Percentiles rank a stretch among this genome's conserved stretches.
Evolutionary conservation across 2,888 invertebrate species (phyloP).

Genomic region (Dermolepida albohirtum): DNA sequence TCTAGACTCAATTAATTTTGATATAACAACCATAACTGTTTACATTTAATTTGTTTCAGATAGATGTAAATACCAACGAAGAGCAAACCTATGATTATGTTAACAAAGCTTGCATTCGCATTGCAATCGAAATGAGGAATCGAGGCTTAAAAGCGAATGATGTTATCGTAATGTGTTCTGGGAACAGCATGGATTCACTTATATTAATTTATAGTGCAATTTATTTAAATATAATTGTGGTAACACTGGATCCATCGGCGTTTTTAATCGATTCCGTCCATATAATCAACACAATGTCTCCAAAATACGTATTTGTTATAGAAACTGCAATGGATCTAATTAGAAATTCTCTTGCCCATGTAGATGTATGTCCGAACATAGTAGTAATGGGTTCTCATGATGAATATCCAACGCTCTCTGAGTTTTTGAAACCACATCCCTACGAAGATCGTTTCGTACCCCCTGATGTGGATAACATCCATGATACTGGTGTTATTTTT

Average conservation of each 20-base stretch:
- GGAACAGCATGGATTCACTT: slow-evolving; percentile 64
- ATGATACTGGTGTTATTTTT: slow-evolving; percentile 53
- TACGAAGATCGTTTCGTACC: slow-evolving; percentile 51
- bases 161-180: slow-evolving; percentile 65
- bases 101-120: slow-evolving; percentile 3
- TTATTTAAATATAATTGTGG: slow-evolving; percentile 62
- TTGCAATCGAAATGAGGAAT: slow-evolving; percentile 22
- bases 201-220: slow-evolving; percentile 66
- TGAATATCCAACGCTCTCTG: slow-evolving; percentile 38
- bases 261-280: slow-evolving; percentile 53
- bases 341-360: slow-evolving; percentile 48
- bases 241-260: slow-evolving; percentile 56
- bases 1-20: no score
- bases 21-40: no score
- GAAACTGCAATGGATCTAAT: slow-evolving; percentile 51
- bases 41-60: slow-evolving; percentile 1
- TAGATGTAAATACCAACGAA: slow-evolving; percentile 1
- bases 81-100: slow-evolving; percentile 21
- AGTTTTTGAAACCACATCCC: slow-evolving; percentile 43
- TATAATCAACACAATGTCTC: slow-evolving; percentile 54
- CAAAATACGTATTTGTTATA: slow-evolving; percentile 56
- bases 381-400: slow-evolving; percentile 38
- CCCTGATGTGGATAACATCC: slow-evolving; percentile 41
- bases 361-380: slow-evolving; percentile 36
- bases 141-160: slow-evolving; percentile 55